Evolutionary conservation across 2,113 vertebrate genomes (phyloP).

Genomic region (Alexandromys fortis): DNA sequence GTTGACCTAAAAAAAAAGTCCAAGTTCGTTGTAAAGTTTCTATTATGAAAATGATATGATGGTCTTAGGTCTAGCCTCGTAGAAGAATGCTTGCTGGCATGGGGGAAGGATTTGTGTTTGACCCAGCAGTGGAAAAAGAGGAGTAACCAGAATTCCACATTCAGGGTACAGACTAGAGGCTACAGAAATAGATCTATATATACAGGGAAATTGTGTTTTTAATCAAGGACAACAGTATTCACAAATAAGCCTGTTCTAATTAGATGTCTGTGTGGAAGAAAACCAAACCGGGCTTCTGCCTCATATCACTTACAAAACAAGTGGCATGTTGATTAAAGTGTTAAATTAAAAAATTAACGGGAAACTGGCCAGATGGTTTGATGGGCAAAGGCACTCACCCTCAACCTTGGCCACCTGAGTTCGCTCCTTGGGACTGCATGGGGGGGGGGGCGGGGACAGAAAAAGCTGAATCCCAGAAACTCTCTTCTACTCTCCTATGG

Average conservation of each 20-base stretch:
- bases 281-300: neutral
- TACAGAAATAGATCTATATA: neutral
- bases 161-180: neutral
- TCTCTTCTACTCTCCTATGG: neutral
- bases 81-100: neutral
- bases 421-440: neutral
- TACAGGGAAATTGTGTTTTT: neutral
- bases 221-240: neutral
- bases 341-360: neutral
- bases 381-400: neutral
- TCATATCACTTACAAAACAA: slow-evolving; percentile 35
- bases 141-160: neutral
- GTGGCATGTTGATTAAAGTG: neutral
- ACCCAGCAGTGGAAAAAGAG: neutral
- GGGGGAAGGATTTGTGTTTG: neutral
- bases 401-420: neutral
- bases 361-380: neutral
- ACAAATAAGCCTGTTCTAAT: neutral
- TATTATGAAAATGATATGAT: neutral
- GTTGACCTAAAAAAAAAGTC: slow-evolving; percentile 39
- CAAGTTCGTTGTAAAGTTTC: neutral
- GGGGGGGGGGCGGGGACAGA: too few species aligned
- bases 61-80: too few species aligned
- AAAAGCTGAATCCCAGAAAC: too few species aligned
- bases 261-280: neutral